Percentiles rank a stretch among this genome's conserved stretches.
These are phyloP conservation scores for Chrysopa pallens DNA, from an alignment of 1,140 invertebrate genomes.

Conservation along the genomic window DNA sequence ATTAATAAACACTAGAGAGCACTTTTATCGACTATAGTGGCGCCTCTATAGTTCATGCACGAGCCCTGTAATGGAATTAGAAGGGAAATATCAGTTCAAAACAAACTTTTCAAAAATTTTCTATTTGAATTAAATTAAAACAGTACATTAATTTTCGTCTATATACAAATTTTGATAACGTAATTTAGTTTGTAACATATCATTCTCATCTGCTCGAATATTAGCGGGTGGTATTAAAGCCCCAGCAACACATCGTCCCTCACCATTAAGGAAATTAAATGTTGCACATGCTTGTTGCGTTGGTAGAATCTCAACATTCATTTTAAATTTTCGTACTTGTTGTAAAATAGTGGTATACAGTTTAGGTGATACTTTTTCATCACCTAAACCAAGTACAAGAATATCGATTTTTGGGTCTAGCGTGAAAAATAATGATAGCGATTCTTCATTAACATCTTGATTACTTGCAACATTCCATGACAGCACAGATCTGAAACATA, in stretches of 20 bases:
- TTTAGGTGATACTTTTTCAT: conserved; percentile 21
- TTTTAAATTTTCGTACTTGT: too few species aligned
- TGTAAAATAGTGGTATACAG: conserved; percentile 25
- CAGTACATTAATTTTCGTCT: conserved; percentile 11
- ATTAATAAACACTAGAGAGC: too few species aligned
- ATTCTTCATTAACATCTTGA: conserved; percentile 54
- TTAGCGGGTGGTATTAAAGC: conserved; percentile 54
- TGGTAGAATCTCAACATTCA: conserved; percentile 52
- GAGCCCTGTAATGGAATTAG: too few species aligned
- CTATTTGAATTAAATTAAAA: too few species aligned
- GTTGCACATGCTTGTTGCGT: conserved; percentile 59
- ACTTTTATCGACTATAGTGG: too few species aligned
- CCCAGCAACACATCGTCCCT: conserved; percentile 54
- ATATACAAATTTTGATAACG: conserved; percentile 26
- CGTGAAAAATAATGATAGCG: conserved; percentile 54
- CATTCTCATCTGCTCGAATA: conserved; percentile 24
- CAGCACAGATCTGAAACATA: conserved; percentile 40
- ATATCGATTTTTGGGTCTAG: conserved; percentile 75
- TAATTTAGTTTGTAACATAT: conserved; percentile 23
- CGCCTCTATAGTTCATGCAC: too few species aligned
- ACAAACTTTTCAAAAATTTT: too few species aligned
- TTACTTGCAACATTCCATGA: conserved; percentile 61
- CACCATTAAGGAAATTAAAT: conserved; percentile 69
- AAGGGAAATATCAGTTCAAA: too few species aligned
- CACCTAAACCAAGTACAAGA: conserved; percentile 57